Evolutionary conservation across 2,888 invertebrate species (phyloP).

Genomic region (Oscheius sp.): DNA sequence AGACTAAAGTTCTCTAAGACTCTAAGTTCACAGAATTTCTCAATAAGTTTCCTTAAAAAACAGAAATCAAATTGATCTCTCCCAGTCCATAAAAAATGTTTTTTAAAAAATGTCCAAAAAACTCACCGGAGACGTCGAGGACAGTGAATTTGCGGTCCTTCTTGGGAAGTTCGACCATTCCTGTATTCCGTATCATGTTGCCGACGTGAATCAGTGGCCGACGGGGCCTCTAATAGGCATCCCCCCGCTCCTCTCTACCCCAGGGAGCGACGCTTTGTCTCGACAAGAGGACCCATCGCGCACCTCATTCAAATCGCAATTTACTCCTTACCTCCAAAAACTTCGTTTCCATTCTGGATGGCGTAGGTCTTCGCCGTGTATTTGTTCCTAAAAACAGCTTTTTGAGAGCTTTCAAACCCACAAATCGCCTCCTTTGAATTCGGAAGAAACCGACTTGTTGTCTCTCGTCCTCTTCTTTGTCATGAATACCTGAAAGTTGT

Average conservation of each 20-base stretch:
- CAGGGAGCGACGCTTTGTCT: constrained; percentile 27
- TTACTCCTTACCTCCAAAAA: constrained; percentile 64
- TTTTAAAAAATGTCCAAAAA: background rate
- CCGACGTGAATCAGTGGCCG: constrained; percentile 20
- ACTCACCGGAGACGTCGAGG: constrained; percentile 22
- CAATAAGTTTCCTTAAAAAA: background rate
- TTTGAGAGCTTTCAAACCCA: too few species aligned
- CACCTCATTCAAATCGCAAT: constrained; percentile 25
- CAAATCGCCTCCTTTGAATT: constrained; percentile 68
- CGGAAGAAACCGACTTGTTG: constrained; percentile 61
- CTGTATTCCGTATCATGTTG: constrained; percentile 27
- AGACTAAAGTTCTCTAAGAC: background rate
- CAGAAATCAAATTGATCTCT: background rate
- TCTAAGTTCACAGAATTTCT: background rate
- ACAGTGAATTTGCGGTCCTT: constrained; percentile 26
- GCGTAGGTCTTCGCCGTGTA: constrained; percentile 68
- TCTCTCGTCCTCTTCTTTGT: constrained; percentile 68
- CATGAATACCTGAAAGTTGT: constrained; percentile 68
- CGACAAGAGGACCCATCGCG: background rate
- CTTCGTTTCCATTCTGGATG: constrained; percentile 68
- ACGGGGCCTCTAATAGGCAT: constrained; percentile 17
- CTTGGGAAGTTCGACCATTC: constrained; percentile 23
- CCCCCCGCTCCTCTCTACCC: background rate
- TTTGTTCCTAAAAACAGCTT: too few species aligned
- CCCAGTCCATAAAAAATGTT: background rate